Evolutionary conservation across 2,888 invertebrate genomes (phyloP).

Genomic region (Ornithoptera alexandrae): DNA sequence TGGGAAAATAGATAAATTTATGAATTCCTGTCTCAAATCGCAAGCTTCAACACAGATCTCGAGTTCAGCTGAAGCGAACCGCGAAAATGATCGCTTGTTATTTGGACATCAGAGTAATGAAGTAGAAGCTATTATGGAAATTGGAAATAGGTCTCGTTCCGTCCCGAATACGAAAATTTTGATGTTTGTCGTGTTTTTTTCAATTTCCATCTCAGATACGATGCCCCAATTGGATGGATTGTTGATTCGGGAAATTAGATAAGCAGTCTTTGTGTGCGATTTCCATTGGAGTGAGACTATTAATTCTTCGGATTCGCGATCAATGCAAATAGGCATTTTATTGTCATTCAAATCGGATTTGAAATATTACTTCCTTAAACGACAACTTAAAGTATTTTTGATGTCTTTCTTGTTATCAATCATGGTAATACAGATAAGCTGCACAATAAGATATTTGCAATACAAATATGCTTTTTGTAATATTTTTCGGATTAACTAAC

Average conservation of each 20-base stretch:
- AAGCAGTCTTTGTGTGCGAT: constrained; percentile 38
- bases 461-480: not conserved
- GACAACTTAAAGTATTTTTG: not conserved
- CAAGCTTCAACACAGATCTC: not conserved
- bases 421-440: not conserved
- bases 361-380: not conserved
- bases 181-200: constrained; percentile 55
- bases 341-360: constrained; percentile 5
- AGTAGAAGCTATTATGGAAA: constrained; percentile 67
- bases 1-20: not conserved
- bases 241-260: constrained; percentile 44
- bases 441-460: not conserved
- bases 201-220: constrained; percentile 41
- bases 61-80: not conserved
- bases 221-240: constrained; percentile 41
- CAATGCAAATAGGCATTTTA: constrained; percentile 1
- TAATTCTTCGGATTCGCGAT: constrained; percentile 28
- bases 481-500: too few species aligned
- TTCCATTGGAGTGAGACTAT: constrained; percentile 29
- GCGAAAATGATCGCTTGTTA: constrained; percentile 19
- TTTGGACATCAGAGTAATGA: constrained; percentile 49
- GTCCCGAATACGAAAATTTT: constrained; percentile 54
- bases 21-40: not conserved
- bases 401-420: not conserved
- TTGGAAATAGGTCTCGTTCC: constrained; percentile 55